Percentiles rank a stretch among this genome's conserved stretches.
phyloP scores from a whole-genome alignment of 2,113 vertebrate genomes.

The Gambusia affinis region DNA sequence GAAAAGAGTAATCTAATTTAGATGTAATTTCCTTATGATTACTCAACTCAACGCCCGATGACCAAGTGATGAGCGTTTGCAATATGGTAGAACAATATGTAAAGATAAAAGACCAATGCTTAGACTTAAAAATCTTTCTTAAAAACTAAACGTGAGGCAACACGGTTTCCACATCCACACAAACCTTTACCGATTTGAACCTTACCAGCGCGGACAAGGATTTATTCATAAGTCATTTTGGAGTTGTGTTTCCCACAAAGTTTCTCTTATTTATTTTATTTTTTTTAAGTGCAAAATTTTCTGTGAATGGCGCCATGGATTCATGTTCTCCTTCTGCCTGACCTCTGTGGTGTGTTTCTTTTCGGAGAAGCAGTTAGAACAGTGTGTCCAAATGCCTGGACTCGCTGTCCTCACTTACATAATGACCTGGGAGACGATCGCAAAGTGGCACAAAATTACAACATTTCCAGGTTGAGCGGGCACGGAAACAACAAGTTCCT shows the following conservation, averaged over 20 bases:
- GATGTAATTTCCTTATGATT: conserved; percentile 65
- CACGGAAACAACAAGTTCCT: too few relatives aligned
- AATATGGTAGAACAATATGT: conserved; percentile 14
- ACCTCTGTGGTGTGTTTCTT: not conserved
- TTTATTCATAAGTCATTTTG: not conserved
- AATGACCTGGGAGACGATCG: not conserved
- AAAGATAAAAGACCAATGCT: conserved; percentile 4
- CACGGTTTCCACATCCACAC: not conserved
- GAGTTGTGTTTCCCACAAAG: not conserved
- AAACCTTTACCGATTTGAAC: not conserved
- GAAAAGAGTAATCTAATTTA: conserved; percentile 63
- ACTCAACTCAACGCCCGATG: conserved; percentile 22
- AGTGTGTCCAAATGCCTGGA: not conserved
- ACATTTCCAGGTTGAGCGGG: not conserved
- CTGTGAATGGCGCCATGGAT: not conserved
- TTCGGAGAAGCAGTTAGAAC: not conserved
- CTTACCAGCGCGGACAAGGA: not conserved
- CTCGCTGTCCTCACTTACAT: not conserved
- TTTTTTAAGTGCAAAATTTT: not conserved
- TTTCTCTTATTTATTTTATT: not conserved
- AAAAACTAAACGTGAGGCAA: not conserved
- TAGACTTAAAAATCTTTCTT: not conserved
- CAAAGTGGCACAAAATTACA: not conserved
- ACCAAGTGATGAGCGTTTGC: conserved; percentile 14
- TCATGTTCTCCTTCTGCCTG: not conserved